Base-by-base conservation (phyloP, 2,888 invertebrate genomes). In the Choreutis nemorana region DNA sequence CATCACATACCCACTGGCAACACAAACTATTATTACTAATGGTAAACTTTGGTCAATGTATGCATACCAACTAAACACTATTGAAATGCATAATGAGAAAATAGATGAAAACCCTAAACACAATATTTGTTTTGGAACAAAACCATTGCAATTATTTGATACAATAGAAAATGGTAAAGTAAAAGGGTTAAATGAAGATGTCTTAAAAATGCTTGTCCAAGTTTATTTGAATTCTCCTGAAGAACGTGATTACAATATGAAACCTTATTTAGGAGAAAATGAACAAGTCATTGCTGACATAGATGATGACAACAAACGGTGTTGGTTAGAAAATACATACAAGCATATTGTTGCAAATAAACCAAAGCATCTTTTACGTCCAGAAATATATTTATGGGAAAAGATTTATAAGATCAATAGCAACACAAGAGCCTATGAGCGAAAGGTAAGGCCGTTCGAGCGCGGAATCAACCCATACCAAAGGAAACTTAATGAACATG, bases 61-160 rank as follows among this genome's bases (percentile, higher is more conserved):
- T 53, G 83, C 87, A 8, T 98, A 97, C 57, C 98, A 99, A 62
- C 66, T 99, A 32, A 99, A 99, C 58, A 97, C 95, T 1, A 81
- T 86, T 18, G 52, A 83, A 8, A 63, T 91, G 42, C 85, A 90
- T 47, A 71, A 82, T 15, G 81, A 87, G 40, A 55, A 84, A 43
- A 65, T 82, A n/a, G 65, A 81, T 18, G 78, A 78, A 7, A 92
- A 92, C 64, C 83, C 82, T 0, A 84, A 85, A 42, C 78, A 84
- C 27, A 97, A 97, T 57, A 55, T 93, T 21, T 92, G 93, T 50
- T 94, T 90, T 84, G 85, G 87, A 6, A 87, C 88, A 1, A 79
- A 83, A 27, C 85, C 88, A 20, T 50, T 87, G 48, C 84, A 87
- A 41, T 75, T 97, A 1, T 95, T 85, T 60, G 90, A 92, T 8